Percentiles rank a stretch among this genome's conserved stretches.
Evolutionary conservation across 2,113 vertebrate species (phyloP).

Genomic region (Paraplagusia blochii): DNA sequence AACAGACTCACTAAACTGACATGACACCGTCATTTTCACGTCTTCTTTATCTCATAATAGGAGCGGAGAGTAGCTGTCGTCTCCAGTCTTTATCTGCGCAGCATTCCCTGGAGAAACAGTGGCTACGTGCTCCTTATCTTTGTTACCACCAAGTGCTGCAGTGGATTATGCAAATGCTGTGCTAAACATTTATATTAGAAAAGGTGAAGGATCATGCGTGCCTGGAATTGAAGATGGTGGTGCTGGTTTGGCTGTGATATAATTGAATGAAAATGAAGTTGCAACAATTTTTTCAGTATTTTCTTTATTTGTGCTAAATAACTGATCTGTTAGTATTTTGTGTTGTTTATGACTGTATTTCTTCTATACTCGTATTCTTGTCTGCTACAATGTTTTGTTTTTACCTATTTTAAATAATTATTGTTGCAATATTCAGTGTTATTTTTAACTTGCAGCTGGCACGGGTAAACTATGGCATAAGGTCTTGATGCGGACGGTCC

Average conservation of each 20-base stretch:
- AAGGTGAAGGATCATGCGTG: conserved; percentile 65
- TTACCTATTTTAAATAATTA: no score
- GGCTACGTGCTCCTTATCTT: conserved; percentile 71
- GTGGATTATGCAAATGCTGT: conserved; percentile 74
- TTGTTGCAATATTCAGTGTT: no score
- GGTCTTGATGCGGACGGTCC: no score
- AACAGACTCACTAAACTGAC: no score
- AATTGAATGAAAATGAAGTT: conserved; percentile 59
- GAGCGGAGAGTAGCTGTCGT: conserved; percentile 64
- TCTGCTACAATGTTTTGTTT: no score
- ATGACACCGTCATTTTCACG: conserved; percentile 12
- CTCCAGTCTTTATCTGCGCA: conserved; percentile 69
- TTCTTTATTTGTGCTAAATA: conserved; percentile 13
- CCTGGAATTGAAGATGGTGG: conserved; percentile 59
- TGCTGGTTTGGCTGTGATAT: conserved; percentile 51
- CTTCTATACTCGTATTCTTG: no score
- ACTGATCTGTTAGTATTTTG: conserved; percentile 17
- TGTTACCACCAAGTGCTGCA: conserved; percentile 56
- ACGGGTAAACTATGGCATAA: no score
- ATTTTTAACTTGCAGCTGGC: no score
- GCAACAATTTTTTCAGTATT: conserved; percentile 41
- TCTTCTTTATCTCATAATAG: conserved; percentile 76
- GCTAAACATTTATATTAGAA: conserved; percentile 74
- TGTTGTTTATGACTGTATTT: no score
- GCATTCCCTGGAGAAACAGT: conserved; percentile 74